Conservation (phyloP, 2,888 invertebrate species). For the Drosophila maculinotata region DNA sequence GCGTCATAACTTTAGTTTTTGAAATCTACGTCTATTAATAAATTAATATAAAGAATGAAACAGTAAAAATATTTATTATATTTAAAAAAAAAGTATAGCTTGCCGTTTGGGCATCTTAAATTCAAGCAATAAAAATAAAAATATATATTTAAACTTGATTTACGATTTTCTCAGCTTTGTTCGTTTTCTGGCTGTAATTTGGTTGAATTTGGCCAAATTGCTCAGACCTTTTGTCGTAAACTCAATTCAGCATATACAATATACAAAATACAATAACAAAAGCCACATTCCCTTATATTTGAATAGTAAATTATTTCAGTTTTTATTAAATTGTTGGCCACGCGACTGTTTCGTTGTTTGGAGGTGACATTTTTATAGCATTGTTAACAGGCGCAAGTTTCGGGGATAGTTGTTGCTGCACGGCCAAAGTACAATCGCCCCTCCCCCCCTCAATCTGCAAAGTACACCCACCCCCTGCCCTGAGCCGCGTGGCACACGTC, state of each 20-base stretch:
- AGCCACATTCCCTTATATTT: constrained; percentile 1
- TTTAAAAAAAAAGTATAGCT: too few relatives aligned
- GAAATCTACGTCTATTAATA: too few relatives aligned
- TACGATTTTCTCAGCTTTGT: too few relatives aligned
- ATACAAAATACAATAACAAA: background rate
- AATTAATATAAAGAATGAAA: too few relatives aligned
- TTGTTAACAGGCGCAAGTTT: constrained; percentile 75
- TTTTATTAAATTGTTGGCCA: constrained; percentile 61
- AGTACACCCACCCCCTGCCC: background rate
- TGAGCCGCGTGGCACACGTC: constrained; percentile 16
- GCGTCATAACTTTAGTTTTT: too few relatives aligned
- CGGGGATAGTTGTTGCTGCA: constrained; percentile 31
- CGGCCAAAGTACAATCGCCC: constrained; percentile 1
- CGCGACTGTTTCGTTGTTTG: constrained; percentile 57
- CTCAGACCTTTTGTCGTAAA: too few relatives aligned
- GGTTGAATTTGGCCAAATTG: too few relatives aligned
- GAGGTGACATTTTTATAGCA: constrained; percentile 83
- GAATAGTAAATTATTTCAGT: constrained; percentile 39
- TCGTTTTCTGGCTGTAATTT: too few relatives aligned
- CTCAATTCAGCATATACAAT: background rate
- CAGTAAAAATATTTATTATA: too few relatives aligned
- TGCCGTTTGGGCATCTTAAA: too few relatives aligned
- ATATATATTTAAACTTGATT: too few relatives aligned
- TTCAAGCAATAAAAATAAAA: too few relatives aligned
- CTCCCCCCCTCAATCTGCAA: background rate